Evolutionary conservation across 2,113 vertebrate species (phyloP).

Genomic region (Turdus rufiventris): DNA sequence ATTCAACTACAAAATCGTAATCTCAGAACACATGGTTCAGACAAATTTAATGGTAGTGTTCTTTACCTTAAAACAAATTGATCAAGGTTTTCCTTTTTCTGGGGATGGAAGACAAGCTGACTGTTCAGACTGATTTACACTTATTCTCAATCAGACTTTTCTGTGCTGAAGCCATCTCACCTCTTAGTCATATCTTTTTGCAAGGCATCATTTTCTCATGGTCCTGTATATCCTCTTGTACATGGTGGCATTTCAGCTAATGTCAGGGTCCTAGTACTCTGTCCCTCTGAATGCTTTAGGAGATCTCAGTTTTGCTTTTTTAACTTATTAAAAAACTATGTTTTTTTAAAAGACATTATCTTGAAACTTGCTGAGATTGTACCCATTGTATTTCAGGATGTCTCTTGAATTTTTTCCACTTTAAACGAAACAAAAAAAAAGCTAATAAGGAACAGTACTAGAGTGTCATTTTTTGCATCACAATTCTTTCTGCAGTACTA

Average conservation of each 20-base stretch:
- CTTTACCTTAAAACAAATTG: neutral
- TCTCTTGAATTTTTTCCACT: neutral
- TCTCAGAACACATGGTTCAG: rapidly evolving
- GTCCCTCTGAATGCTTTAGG: neutral
- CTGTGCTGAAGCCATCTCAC: neutral
- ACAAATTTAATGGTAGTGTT: neutral
- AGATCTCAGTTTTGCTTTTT: neutral
- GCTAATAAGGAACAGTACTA: rapidly evolving
- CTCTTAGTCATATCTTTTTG: neutral
- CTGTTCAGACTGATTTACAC: neutral
- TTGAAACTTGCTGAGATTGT: neutral
- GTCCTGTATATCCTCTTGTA: neutral
- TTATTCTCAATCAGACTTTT: neutral
- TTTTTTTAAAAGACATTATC: neutral
- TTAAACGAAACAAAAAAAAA: neutral
- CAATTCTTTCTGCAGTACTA: neutral
- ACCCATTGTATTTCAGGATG: neutral
- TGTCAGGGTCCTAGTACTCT: neutral
- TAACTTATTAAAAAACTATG: neutral
- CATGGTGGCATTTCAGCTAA: neutral
- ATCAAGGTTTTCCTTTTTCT: neutral
- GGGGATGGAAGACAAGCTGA: neutral
- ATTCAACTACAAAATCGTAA: neutral
- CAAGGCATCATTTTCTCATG: neutral
- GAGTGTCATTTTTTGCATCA: neutral